A percentile compares a stretch with the other conserved stretches of the same genome.
Evolutionary conservation across 1,140 invertebrate genomes (phyloP).

Genomic region (Condylostylus longicornis): DNA sequence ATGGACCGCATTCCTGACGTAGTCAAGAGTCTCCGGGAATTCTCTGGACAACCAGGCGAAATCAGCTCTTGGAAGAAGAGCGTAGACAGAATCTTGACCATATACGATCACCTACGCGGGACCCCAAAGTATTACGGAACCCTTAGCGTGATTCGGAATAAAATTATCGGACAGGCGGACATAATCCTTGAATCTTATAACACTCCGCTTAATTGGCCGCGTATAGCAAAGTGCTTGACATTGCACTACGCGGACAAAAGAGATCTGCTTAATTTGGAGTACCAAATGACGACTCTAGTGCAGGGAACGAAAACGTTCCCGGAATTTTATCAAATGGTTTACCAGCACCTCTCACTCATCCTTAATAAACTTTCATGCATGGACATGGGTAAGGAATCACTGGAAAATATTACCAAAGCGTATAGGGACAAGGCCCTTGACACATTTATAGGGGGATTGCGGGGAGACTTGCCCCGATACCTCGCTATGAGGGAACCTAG

Average conservation of each 20-base stretch:
- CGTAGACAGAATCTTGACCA: slow-evolving; percentile 6
- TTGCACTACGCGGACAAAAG: slow-evolving; percentile 11
- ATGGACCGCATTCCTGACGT: slow-evolving; percentile 2
- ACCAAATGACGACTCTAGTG: slow-evolving; percentile 8
- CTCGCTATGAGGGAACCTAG: slow-evolving; percentile 5
- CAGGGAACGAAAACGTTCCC: too few species aligned
- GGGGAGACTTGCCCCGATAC: slow-evolving; percentile 5
- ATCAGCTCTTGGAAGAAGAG: slow-evolving; percentile 6
- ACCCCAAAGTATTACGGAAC: slow-evolving; percentile 11
- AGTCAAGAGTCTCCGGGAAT: slow-evolving; percentile 5
- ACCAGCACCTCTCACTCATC: slow-evolving; percentile 3
- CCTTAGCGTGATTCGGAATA: slow-evolving; percentile 8
- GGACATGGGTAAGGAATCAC: background rate
- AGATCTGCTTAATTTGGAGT: slow-evolving; percentile 9
- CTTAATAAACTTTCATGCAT: background rate
- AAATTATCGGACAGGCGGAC: slow-evolving; percentile 8
- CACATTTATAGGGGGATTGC: slow-evolving; percentile 6
- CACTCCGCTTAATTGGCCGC: slow-evolving; percentile 10
- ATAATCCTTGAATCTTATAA: slow-evolving; percentile 9
- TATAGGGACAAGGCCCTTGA: background rate
- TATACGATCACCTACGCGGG: slow-evolving; percentile 1
- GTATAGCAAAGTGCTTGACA: slow-evolving; percentile 6
- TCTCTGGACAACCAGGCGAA: slow-evolving; percentile 1
- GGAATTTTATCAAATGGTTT: slow-evolving; percentile 4
- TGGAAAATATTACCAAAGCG: background rate